A percentile compares a stretch with the other conserved stretches of the same genome.
Evolutionary conservation across 2,797 vertebrate species (phyloP).

Genomic region (Coracias cyanogaster): DNA sequence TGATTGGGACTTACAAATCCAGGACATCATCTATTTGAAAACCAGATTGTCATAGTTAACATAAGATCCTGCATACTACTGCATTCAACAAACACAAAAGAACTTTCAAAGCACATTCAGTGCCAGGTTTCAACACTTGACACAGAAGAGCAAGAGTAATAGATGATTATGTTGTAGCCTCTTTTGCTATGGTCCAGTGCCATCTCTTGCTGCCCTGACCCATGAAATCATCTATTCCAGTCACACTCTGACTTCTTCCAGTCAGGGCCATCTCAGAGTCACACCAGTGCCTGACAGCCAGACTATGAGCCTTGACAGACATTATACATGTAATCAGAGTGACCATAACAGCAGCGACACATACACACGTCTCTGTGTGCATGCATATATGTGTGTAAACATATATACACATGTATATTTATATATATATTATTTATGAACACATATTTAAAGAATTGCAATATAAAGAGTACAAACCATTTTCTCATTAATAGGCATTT

Average conservation of each 20-base stretch:
- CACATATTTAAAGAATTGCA: background rate
- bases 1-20: background rate
- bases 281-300: background rate
- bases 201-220: background rate
- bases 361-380: fast-evolving
- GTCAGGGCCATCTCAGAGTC: background rate
- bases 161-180: background rate
- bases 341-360: fast-evolving
- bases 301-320: background rate
- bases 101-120: background rate
- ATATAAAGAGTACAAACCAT: background rate
- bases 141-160: background rate
- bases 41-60: background rate
- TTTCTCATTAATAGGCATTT: background rate
- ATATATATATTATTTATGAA: background rate
- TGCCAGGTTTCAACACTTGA: background rate
- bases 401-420: background rate
- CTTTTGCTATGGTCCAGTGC: background rate
- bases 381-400: background rate
- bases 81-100: background rate
- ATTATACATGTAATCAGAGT: background rate
- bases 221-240: background rate
- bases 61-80: background rate
- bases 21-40: background rate
- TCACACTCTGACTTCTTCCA: background rate